These are phyloP conservation scores for Mylabris sibirica DNA, from an alignment of 2,888 invertebrate species.

Conservation along the genomic window DNA sequence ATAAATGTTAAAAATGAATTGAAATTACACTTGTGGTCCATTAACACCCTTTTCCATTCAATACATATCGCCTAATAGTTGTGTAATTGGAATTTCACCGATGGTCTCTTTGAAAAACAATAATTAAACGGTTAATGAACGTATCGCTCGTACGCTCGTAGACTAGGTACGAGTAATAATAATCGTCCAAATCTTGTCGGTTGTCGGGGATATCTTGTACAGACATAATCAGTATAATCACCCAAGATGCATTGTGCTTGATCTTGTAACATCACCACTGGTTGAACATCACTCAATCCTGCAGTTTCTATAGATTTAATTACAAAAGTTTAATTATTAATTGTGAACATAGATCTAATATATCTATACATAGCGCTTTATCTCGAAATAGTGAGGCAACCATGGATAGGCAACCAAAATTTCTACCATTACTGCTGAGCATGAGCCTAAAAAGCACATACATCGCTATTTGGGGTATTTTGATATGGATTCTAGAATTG, in stretches of 20 bases:
- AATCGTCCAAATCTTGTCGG: constrained; percentile 90
- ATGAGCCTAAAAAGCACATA: no score
- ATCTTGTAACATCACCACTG: constrained; percentile 93
- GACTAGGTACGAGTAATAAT: constrained; percentile 82
- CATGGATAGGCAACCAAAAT: no score
- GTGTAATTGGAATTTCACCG: constrained; percentile 89
- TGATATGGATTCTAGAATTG: no score
- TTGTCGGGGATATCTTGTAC: constrained; percentile 84
- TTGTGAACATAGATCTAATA: no score
- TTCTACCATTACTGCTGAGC: no score
- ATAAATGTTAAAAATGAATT: constrained; percentile 12
- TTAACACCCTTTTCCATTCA: constrained; percentile 75
- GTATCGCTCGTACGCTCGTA: constrained; percentile 84
- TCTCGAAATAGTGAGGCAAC: no score
- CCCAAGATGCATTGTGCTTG: constrained; percentile 93
- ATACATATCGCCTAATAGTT: constrained; percentile 90
- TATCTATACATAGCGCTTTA: no score
- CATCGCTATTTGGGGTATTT: no score
- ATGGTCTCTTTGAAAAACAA: constrained; percentile 91
- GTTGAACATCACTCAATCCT: constrained; percentile 85
- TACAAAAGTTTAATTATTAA: no score
- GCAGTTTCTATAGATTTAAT: no score
- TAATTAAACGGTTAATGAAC: constrained; percentile 82
- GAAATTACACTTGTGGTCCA: constrained; percentile 24
- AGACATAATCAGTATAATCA: constrained; percentile 93